Evolutionary conservation across 2,113 vertebrate species (phyloP).

Genomic region (Anser brachyrhynchus): DNA sequence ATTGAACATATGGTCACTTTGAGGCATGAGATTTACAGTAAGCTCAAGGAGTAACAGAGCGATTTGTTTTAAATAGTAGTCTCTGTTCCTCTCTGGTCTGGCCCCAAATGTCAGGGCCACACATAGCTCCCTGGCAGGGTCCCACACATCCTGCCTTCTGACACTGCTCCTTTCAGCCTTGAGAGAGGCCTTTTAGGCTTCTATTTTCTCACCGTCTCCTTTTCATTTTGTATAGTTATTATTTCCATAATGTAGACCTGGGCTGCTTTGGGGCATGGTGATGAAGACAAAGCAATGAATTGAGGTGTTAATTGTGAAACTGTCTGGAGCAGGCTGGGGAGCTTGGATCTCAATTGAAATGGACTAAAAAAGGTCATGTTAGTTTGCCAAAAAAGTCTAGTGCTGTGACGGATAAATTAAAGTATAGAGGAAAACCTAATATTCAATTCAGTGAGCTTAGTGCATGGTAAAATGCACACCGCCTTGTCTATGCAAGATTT

Average conservation of each 20-base stretch:
- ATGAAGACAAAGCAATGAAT: neutral
- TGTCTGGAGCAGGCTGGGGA: neutral
- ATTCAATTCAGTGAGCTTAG: neutral
- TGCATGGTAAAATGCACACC: neutral
- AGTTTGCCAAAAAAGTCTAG: neutral
- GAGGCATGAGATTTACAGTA: neutral
- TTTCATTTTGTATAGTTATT: neutral
- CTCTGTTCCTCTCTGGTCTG: conserved; percentile 5
- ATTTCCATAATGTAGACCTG: neutral
- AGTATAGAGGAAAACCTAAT: neutral
- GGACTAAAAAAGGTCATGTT: neutral
- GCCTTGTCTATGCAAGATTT: neutral
- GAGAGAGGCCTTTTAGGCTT: neutral
- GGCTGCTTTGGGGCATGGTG: neutral
- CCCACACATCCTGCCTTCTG: neutral
- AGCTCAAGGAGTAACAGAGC: neutral
- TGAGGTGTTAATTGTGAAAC: neutral
- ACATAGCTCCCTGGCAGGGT: neutral
- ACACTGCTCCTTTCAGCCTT: neutral
- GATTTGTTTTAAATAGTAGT: neutral
- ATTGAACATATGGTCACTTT: neutral
- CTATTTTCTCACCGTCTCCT: neutral
- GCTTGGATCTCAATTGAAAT: neutral
- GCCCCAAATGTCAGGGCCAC: neutral
- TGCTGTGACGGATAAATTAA: neutral